Percentiles rank a stretch among this genome's conserved stretches.
Evolutionary conservation across 2,113 vertebrate genomes (phyloP).

Genomic region (Prinia subflava): DNA sequence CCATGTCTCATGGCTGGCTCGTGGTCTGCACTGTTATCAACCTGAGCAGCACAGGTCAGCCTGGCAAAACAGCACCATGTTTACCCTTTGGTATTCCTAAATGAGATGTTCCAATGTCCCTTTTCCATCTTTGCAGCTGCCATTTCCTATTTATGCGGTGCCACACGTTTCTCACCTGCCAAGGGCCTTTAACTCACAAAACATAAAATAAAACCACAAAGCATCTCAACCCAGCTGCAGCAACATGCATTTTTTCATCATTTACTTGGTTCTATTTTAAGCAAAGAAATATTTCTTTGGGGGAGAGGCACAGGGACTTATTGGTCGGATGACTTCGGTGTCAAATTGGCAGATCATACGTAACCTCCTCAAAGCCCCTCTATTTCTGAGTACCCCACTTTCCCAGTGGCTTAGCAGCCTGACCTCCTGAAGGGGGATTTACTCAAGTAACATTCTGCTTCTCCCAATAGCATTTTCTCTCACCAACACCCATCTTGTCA

Average conservation of each 20-base stretch:
- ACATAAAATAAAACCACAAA: neutral
- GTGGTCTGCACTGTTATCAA: rapidly evolving
- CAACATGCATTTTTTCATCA: neutral
- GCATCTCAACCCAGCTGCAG: neutral
- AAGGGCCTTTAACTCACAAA: neutral
- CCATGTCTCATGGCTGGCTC: neutral
- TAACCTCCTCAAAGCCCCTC: neutral
- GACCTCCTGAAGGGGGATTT: neutral
- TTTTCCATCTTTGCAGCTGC: neutral
- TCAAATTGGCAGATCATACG: neutral
- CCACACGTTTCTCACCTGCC: neutral
- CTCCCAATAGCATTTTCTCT: neutral
- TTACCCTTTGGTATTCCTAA: neutral
- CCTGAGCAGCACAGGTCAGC: neutral
- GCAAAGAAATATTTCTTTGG: neutral
- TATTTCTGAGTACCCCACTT: neutral
- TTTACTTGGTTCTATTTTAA: neutral
- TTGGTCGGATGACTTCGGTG: neutral
- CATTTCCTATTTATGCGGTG: neutral
- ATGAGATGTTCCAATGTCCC: neutral
- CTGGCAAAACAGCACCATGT: neutral
- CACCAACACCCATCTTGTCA: neutral
- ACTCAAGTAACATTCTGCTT: neutral
- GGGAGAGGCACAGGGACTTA: neutral
- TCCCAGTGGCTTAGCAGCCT: constrained; percentile 19